These are phyloP conservation scores for Drosophila quadrilineata DNA, from an alignment of 1,140 invertebrate species.

Conservation along the genomic window DNA sequence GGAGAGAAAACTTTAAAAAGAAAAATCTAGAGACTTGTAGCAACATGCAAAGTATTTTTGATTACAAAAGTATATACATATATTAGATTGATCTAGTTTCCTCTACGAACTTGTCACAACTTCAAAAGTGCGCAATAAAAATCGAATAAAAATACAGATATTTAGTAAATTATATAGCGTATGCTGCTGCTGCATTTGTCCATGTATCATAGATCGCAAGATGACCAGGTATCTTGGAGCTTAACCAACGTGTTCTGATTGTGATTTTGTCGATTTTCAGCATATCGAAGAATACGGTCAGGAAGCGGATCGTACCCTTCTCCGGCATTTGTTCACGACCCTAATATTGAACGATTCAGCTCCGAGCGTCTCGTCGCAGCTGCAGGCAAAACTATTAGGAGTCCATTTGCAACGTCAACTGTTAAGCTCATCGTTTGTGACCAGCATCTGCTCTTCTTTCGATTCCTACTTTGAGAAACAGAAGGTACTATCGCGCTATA, in stretches of 20 bases:
- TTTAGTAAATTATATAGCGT: slow-evolving; percentile 36
- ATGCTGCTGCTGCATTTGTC: slow-evolving; percentile 27
- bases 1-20: too few relatives aligned
- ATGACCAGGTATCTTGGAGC: slow-evolving; percentile 50
- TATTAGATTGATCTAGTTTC: too few relatives aligned
- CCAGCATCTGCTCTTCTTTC: slow-evolving; percentile 90
- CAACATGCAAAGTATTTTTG: too few relatives aligned
- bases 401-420: slow-evolving; percentile 88
- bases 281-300: slow-evolving; percentile 90
- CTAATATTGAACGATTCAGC: slow-evolving; percentile 85
- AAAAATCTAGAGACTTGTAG: too few relatives aligned
- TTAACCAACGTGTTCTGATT: too few relatives aligned
- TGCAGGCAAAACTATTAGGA: slow-evolving; percentile 86
- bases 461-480: slow-evolving; percentile 86
- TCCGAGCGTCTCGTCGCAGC: slow-evolving; percentile 83
- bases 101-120: slow-evolving; percentile 58
- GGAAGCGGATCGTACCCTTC: slow-evolving; percentile 93
- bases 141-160: slow-evolving; percentile 58
- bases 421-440: slow-evolving; percentile 88
- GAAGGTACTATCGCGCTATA: slow-evolving; percentile 81
- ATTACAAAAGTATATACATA: too few relatives aligned
- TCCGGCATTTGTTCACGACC: slow-evolving; percentile 92
- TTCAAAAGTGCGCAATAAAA: slow-evolving; percentile 66
- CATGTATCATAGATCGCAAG: slow-evolving; percentile 54
- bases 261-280: slow-evolving; percentile 82